These are phyloP conservation scores for Drosophila nr. medialis DNA, from an alignment of 2,888 invertebrate species.

Conservation along the genomic window DNA sequence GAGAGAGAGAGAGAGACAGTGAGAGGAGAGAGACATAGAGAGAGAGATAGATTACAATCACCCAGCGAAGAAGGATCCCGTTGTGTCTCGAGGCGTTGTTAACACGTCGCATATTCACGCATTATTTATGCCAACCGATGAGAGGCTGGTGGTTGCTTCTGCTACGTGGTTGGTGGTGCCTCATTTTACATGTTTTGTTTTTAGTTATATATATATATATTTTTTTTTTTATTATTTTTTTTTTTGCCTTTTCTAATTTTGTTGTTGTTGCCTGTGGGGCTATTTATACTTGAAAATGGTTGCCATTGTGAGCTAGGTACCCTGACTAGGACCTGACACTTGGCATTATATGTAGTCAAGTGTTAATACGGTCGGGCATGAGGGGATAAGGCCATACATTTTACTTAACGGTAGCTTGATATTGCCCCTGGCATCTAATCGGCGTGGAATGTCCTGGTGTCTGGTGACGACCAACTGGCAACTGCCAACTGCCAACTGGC, in stretches of 20 bases:
- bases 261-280: constrained; percentile 46
- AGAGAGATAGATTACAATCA: constrained; percentile 16
- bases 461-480: constrained; percentile 9
- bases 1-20: neutral
- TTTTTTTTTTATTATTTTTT: neutral
- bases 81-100: constrained; percentile 61
- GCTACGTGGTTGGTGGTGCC: neutral
- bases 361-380: constrained; percentile 58
- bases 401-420: constrained; percentile 45
- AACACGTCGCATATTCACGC: constrained; percentile 71
- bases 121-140: constrained; percentile 57
- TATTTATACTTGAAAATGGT: constrained; percentile 64
- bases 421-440: constrained; percentile 50
- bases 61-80: constrained; percentile 12
- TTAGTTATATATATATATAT: constrained; percentile 13
- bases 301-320: constrained; percentile 29
- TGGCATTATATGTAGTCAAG: constrained; percentile 52
- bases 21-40: neutral
- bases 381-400: constrained; percentile 59
- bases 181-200: constrained; percentile 56
- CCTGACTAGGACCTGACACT: constrained; percentile 15
- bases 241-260: constrained; percentile 13
- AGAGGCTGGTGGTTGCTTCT: constrained; percentile 1
- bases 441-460: constrained; percentile 22
- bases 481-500: constrained; percentile 6